Evolutionary conservation across 2,797 vertebrate species (phyloP).

Genomic region (Lacerta bilineata): DNA sequence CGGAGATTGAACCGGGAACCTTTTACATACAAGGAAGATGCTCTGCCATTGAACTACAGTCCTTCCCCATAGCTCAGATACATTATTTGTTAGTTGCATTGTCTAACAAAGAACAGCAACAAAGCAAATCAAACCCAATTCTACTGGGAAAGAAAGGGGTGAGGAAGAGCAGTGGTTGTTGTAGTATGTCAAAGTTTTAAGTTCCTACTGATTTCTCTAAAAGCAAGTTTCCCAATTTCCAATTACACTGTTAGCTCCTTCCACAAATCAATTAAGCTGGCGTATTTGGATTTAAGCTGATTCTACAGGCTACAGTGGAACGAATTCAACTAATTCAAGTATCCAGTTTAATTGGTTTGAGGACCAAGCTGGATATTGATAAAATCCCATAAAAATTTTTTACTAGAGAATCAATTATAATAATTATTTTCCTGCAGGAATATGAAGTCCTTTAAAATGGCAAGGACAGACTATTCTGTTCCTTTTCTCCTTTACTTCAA

Average conservation of each 20-base stretch:
- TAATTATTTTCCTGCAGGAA: not conserved
- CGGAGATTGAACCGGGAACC: too few relatives aligned
- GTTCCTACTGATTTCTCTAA: not conserved
- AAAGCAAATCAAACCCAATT: not conserved
- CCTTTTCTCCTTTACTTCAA: not conserved
- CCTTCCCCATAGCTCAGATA: too few relatives aligned
- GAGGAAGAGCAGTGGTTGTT: not conserved
- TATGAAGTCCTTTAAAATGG: not conserved
- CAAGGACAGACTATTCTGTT: not conserved
- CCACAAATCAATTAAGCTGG: not conserved
- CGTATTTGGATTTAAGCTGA: conserved; percentile 3
- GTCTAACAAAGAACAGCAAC: not conserved
- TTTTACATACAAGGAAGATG: too few relatives aligned
- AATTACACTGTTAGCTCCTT: conserved; percentile 4
- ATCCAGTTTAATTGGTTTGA: conserved; percentile 18
- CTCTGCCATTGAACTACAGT: too few relatives aligned
- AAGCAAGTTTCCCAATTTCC: not conserved
- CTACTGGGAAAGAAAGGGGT: not conserved
- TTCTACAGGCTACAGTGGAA: not conserved
- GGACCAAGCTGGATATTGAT: not conserved
- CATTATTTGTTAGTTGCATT: too few relatives aligned
- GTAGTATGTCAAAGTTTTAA: not conserved
- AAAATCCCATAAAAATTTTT: not conserved
- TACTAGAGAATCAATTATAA: conserved; percentile 24
- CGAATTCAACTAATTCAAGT: conserved; percentile 18